Evolutionary conservation across 37 sponge, comb jelly and placozoan species (phyloP), one percentile per base, ranked within the genome.

Genomic region (Agelas oroides): DNA sequence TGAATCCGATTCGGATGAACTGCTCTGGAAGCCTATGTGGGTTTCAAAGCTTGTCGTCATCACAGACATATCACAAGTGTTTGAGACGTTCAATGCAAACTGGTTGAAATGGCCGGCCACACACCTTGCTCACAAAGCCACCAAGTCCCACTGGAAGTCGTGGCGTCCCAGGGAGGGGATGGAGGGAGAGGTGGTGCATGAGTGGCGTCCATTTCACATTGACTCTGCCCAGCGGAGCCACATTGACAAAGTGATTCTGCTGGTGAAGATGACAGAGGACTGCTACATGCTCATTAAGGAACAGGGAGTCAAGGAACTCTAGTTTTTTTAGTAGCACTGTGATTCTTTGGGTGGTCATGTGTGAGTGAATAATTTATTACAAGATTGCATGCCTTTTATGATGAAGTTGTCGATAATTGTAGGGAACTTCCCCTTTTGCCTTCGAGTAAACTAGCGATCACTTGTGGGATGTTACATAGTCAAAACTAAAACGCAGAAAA

Each of bases 151-250:
- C 68, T 95, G 96, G 96, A 83, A 83, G 73, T 75, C 59, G 11
- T 95, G 96, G 96, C 27, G 37, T 25, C 93, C 96, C 17, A 53
- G 66, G 38, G 90, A 73, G 54, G 93, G 93, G 12, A 86, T 89
- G 87, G 84, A 78, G 39, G 96, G 90, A 16, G 83, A 80, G 63
- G 96, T 95, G 32, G 70, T 95, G 37, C 96, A 95, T 70, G 92
- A 87, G 41, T 95, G 96, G 96, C n/a, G 90, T 36, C 96, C 96
- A 14, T 95, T 89, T 66, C 96, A 95, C 67, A 74, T 73, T 23
- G 87, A 89, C 15, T 13, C 87, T 13, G 80, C 74, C 32, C 79
- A 86, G 30, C 88, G 94, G 24, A 90, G 91, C 66, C 91, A 86
- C 76, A 82, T 94, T 62, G 94, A 87, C 81, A 94, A 94, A 64